Conservation (phyloP, 2,797 vertebrate species). For the Myotis daubentonii region DNA sequence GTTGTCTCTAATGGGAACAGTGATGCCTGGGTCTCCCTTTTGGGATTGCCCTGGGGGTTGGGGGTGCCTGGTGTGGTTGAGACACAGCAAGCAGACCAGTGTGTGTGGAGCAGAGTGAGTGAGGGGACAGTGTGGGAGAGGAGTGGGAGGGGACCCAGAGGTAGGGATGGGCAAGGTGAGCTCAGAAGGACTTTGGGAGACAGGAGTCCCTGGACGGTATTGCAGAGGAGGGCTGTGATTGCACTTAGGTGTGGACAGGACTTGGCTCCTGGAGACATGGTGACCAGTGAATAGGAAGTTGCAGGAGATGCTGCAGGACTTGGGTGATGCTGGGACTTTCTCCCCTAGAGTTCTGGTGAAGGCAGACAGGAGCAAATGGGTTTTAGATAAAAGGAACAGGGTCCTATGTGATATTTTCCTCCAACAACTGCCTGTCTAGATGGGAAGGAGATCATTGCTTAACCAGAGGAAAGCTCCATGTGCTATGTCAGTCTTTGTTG, state of each 20-base stretch:
- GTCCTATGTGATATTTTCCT: neutral
- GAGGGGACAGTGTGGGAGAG: neutral
- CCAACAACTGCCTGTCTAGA: neutral
- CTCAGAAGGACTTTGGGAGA: neutral
- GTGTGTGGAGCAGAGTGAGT: neutral
- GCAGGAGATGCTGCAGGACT: no score
- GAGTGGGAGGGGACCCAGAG: neutral
- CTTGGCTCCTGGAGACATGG: neutral
- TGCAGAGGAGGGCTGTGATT: neutral
- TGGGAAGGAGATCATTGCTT: neutral
- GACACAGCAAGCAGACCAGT: neutral
- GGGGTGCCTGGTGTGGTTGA: neutral
- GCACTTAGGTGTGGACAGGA: neutral
- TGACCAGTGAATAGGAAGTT: neutral
- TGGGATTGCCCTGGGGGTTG: neutral
- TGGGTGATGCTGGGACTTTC: neutral
- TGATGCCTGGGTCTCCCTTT: neutral
- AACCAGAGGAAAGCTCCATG: neutral
- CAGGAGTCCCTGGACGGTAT: neutral
- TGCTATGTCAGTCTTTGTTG: neutral
- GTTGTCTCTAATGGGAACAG: neutral
- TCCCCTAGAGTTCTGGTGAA: neutral
- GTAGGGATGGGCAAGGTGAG: fast-evolving
- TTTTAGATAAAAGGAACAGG: neutral
- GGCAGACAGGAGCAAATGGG: neutral